These are phyloP conservation scores for Parus major DNA, from an alignment of 2,113 vertebrate genomes.

Conservation along the genomic window DNA sequence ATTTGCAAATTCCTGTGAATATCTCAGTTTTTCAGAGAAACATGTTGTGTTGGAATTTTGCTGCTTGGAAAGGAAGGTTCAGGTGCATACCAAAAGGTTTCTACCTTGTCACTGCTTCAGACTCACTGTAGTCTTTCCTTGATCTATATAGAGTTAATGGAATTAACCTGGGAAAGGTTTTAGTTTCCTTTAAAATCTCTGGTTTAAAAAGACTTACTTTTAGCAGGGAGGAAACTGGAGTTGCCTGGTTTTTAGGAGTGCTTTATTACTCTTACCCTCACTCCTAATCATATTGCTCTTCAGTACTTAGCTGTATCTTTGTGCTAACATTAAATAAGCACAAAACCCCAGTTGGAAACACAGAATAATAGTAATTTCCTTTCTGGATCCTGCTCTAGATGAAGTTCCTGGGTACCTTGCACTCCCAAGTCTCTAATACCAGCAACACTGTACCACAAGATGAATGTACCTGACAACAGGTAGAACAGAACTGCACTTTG, in stretches of 20 bases:
- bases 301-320: neutral
- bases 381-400: neutral
- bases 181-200: neutral
- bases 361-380: neutral
- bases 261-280: neutral
- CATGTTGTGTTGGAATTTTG: neutral
- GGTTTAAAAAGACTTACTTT: neutral
- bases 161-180: neutral
- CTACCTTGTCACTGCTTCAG: neutral
- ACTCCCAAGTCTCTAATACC: neutral
- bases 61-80: neutral
- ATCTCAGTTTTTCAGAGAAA: neutral
- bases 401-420: neutral
- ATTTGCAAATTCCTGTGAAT: neutral
- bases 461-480: neutral
- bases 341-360: neutral
- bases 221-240: neutral
- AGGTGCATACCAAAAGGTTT: neutral
- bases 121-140: neutral
- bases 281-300: neutral
- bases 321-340: neutral
- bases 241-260: neutral
- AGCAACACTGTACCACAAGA: neutral
- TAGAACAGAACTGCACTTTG: neutral
- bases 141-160: neutral